Evolutionary conservation across 2,113 vertebrate species (phyloP).

Genomic region (Oncorhynchus masou): DNA sequence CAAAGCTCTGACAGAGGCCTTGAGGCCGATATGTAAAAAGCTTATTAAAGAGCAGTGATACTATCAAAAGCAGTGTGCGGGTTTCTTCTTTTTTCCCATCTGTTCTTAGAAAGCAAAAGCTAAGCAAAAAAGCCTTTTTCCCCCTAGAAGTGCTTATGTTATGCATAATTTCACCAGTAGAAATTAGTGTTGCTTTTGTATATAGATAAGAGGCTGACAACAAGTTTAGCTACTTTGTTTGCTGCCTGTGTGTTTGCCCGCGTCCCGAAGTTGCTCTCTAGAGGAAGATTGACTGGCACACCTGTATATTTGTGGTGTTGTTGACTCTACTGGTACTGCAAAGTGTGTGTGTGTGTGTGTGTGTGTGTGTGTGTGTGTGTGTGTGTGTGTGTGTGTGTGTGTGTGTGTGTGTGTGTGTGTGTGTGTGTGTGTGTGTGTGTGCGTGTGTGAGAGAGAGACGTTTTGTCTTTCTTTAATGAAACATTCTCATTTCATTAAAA

Average conservation of each 20-base stretch:
- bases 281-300: slow-evolving; percentile 47
- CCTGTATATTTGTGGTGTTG: slow-evolving; percentile 17
- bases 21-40: too few species aligned
- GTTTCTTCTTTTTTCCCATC: too few species aligned
- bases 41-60: too few species aligned
- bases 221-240: slow-evolving; percentile 16
- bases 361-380: background rate
- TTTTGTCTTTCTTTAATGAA: too few species aligned
- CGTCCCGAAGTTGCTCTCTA: background rate
- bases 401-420: background rate
- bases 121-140: too few species aligned
- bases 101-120: too few species aligned
- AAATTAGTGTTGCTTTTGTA: background rate
- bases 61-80: too few species aligned
- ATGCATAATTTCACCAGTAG: slow-evolving; percentile 44
- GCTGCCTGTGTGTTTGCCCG: background rate
- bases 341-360: background rate
- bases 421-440: background rate
- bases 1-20: too few species aligned
- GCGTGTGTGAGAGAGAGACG: background rate
- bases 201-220: slow-evolving; percentile 29
- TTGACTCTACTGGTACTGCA: background rate
- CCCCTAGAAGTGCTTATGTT: background rate
- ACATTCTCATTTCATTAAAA: too few species aligned
- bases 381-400: background rate